Conservation (phyloP, 2,797 vertebrate genomes). For the Tamandua tetradactyla region DNA sequence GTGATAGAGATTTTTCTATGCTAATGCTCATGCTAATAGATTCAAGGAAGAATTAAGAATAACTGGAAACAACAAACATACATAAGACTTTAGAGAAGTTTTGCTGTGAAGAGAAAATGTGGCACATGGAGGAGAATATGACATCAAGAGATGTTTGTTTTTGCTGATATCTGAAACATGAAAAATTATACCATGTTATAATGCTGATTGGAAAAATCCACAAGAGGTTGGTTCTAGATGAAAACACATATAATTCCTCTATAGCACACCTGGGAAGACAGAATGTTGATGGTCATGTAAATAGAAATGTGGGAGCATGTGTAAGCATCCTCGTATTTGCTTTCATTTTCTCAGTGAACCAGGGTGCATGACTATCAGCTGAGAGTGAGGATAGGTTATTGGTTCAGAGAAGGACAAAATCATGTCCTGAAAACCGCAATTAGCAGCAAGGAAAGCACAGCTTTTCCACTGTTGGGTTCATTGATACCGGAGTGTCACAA, state of each 20-base stretch:
- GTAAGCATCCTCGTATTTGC: not conserved
- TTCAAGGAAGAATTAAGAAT: not conserved
- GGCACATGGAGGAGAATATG: not conserved
- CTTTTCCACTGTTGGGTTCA: not conserved
- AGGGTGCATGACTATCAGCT: not conserved
- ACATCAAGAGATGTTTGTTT: not conserved
- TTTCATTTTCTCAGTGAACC: not conserved
- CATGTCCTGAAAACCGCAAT: not conserved
- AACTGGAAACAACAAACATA: not conserved
- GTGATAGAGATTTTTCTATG: not conserved
- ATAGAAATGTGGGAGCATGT: not conserved
- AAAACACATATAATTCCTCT: not conserved
- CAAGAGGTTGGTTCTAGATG: not conserved
- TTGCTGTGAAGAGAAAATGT: not conserved
- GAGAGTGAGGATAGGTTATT: not conserved
- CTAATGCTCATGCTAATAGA: not conserved
- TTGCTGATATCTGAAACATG: not conserved
- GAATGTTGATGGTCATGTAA: not conserved
- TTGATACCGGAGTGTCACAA: not conserved
- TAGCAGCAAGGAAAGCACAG: not conserved
- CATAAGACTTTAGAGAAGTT: not conserved
- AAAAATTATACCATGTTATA: not conserved
- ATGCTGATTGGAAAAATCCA: not conserved
- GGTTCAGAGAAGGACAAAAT: not conserved
- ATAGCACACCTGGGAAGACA: not conserved